Base-by-base conservation (phyloP, 2,113 vertebrate genomes). In the Geococcyx californianus region DNA sequence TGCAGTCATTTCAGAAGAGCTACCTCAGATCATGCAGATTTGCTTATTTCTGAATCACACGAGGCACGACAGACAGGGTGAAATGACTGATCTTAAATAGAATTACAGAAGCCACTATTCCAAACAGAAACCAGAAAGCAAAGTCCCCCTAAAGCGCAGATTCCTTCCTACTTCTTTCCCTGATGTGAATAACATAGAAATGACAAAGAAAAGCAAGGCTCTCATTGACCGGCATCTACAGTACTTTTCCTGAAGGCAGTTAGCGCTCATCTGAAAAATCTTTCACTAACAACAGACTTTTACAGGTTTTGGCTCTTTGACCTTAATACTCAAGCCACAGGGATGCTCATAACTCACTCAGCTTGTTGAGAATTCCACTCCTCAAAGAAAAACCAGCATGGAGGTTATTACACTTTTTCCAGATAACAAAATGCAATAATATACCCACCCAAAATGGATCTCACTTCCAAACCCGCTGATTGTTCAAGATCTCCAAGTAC, bases 11-110 rank as follows among this genome's bases (percentile, higher is more conserved):
- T 56, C 3, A 38, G 51, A 1, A 31, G 49, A 59, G 33, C 40
- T 15, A 18, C 7, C 13, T 40, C 6, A 2, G 36, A 20, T 6
- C 1, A 1, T 9, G 13, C 6, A 20, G 45, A 16, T 54, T 33
- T 20, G 34, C 15, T 18, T 40, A 34, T 14, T 25, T 17, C 38
- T 9, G 24, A 69, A 78, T 69, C 40, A 80, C 47, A 85, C 8
- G 0, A 0, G 10, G 51, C 51, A 47, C 4, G 16, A 63, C 33
- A 68, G 13, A 8, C 58, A 77, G 13, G 25, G 16, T 42, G 26
- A 38, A 62, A 49, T 25, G 31, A 29, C 33, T 19, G 10, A 54
- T 58, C 56, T 79, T 24, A 13, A 64, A 42, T 25, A 52, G 18
- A 42, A 56, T 13, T 36, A 31, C 40, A 63, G 59, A 54, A 75